Evolutionary conservation across 1,140 invertebrate species (phyloP).

Genomic region (Trichonephila clavata): DNA sequence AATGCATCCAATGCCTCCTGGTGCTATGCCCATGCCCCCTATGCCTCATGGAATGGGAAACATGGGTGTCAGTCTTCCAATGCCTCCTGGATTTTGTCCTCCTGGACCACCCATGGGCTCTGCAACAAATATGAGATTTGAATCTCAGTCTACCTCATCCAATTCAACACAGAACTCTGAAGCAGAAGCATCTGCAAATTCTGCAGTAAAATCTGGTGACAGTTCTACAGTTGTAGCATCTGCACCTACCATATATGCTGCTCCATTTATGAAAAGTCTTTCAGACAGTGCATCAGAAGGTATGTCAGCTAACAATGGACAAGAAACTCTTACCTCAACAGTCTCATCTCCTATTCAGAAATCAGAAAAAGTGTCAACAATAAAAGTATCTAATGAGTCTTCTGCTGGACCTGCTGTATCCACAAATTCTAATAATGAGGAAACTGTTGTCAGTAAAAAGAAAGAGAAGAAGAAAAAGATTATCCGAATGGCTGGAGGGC

Average conservation of each 20-base stretch:
- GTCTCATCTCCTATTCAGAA: not conserved
- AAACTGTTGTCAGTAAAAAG: constrained; percentile 59
- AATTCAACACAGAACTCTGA: constrained; percentile 28
- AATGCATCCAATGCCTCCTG: constrained; percentile 31
- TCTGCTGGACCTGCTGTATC: not conserved
- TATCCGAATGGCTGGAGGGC: constrained; percentile 93
- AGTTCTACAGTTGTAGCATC: constrained; percentile 62
- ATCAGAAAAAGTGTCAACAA: not conserved
- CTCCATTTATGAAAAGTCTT: constrained; percentile 72
- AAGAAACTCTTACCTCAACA: not conserved
- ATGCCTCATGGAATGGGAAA: constrained; percentile 3
- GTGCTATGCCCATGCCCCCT: constrained; percentile 6
- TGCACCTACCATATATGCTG: constrained; percentile 72
- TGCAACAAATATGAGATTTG: not conserved
- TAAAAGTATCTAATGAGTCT: constrained; percentile 27
- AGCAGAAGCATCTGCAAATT: not conserved
- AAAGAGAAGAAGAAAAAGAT: constrained; percentile 88
- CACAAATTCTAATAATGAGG: not conserved
- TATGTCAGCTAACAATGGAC: not conserved
- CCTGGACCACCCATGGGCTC: constrained; percentile 17
- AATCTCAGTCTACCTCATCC: constrained; percentile 18
- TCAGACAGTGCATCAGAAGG: constrained; percentile 32
- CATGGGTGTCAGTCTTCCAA: constrained; percentile 49
- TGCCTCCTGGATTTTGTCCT: constrained; percentile 67
- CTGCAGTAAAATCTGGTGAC: constrained; percentile 10